Percentiles rank a stretch among this genome's conserved stretches.
Evolutionary conservation across 2,888 invertebrate genomes (phyloP).

Genomic region (Megaustenia siamemsis): DNA sequence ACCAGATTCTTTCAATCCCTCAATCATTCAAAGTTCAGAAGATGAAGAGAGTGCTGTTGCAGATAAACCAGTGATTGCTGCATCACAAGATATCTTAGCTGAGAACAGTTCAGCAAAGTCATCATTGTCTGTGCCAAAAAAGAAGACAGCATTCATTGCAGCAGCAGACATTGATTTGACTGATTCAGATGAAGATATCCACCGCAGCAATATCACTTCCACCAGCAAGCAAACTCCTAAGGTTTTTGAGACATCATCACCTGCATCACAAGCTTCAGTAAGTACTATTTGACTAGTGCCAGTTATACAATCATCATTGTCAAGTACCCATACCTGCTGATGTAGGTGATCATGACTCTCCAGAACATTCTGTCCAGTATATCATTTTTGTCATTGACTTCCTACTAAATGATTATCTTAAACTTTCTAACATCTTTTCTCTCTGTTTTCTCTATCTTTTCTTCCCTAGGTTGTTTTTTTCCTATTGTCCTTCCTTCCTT

Average conservation of each 20-base stretch:
- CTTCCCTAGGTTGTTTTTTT: not conserved
- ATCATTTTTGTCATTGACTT: not conserved
- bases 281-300: too few relatives aligned
- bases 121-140: not conserved
- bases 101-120: not conserved
- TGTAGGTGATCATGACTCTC: too few relatives aligned
- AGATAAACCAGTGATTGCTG: not conserved
- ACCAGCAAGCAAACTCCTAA: not conserved
- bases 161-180: constrained; percentile 38
- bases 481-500: not conserved
- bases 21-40: constrained; percentile 63
- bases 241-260: not conserved
- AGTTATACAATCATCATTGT: too few relatives aligned
- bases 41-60: constrained; percentile 58
- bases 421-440: too few relatives aligned
- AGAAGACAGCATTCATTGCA: not conserved
- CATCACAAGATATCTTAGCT: not conserved
- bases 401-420: too few relatives aligned
- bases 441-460: too few relatives aligned
- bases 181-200: constrained; percentile 54
- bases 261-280: not conserved
- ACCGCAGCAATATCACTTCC: constrained; percentile 42
- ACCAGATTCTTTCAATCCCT: constrained; percentile 42
- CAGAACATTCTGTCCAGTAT: too few relatives aligned
- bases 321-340: too few relatives aligned